Base-by-base conservation (phyloP, 2,113 vertebrate genomes). In the Sylvilagus bachmani region DNA sequence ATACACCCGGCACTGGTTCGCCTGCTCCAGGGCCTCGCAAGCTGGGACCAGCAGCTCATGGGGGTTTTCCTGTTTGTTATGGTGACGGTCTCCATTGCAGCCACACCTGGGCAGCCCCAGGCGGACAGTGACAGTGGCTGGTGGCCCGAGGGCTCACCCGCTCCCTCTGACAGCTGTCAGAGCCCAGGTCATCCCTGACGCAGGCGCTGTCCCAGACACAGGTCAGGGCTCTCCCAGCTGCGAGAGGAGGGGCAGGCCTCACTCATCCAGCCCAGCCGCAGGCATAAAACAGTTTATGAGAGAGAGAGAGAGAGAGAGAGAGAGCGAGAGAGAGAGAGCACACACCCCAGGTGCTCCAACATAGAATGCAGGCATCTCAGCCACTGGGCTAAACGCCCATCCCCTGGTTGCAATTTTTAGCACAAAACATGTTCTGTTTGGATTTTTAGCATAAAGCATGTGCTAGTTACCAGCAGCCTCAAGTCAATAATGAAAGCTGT, bases 1-100 rank as follows among this genome's bases (percentile, higher is more conserved):
- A 3, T 12, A 33, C 17, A 12, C 70, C 82, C 74, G 55, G 69
- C 2, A 0, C 69, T 7, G 25, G 33, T 81, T 77, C 2, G 0
- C n/a, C 22, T n/a, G 62, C 11, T 6, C 61, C 80, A 36, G 69
- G 58, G 31, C 84, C 67, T 73, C 51, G 67, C 10, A 4, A 64
- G 53, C 53, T 10, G 10, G 75, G 31, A 49, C 86, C 66, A 93
- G 93, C 36, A 1, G 53, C 88, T 66, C 78, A 16, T 55, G 5
- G 70, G 64, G 66, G 22, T 80, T 94, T 91, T 82, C 83, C 33
- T 95, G 88, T 97, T 97, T 97, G 95, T 96, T 95, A 89, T 96
- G 95, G 91, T 24, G 67, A 96, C 49, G 1, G 82, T 95, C 14
- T 11, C 66, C 58, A 44, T 53, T 58, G 77, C 11, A 9, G 91